Evolutionary conservation across 1,140 invertebrate genomes (phyloP).

Genomic region (Chionoecetes opilio): DNA sequence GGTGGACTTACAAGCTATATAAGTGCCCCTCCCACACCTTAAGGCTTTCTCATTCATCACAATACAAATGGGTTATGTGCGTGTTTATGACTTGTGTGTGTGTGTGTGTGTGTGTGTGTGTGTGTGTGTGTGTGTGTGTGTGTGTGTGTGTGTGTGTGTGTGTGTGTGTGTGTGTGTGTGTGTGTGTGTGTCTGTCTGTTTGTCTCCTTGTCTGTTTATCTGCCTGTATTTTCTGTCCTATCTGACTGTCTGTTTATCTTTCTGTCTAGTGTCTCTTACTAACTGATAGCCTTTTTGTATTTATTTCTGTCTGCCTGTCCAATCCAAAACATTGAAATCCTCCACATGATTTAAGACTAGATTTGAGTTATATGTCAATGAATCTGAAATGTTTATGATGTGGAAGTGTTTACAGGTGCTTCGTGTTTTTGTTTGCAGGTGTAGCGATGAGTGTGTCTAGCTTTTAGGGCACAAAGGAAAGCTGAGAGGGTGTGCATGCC

Average conservation of each 20-base stretch:
- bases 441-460: neutral
- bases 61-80: neutral
- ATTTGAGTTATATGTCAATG: neutral
- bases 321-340: no score
- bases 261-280: no score
- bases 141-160: neutral
- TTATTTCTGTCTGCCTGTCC: no score
- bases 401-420: neutral
- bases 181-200: neutral
- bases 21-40: neutral
- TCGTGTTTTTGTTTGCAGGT: neutral
- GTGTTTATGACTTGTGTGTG: neutral
- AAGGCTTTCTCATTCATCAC: neutral
- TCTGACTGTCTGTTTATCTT: no score
- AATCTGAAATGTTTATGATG: neutral
- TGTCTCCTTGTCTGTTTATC: no score
- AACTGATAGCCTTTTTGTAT: no score
- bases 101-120: slow-evolving; percentile 27
- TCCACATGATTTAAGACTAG: no score
- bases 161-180: neutral
- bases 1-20: neutral
- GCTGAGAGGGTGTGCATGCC: neutral
- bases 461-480: no score
- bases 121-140: slow-evolving; percentile 27
- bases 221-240: no score